Conservation (phyloP, 2,797 vertebrate genomes). For the Enteromius radiatus region DNA sequence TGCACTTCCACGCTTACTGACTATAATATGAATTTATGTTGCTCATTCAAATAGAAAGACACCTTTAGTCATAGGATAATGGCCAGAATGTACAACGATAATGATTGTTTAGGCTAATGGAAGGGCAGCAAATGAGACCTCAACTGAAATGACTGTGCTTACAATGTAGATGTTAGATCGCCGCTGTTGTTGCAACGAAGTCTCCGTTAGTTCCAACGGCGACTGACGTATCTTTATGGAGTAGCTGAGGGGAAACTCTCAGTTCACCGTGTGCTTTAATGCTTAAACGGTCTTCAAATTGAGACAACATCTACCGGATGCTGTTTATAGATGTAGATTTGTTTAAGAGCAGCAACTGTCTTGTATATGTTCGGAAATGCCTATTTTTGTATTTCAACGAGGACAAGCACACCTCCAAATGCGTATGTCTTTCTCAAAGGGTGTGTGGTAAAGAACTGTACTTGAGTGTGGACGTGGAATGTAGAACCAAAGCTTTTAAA, state of each 20-base stretch:
- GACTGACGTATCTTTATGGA: slow-evolving; percentile 42
- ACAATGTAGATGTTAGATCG: slow-evolving; percentile 57
- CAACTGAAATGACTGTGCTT: slow-evolving; percentile 61
- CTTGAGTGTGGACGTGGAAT: slow-evolving; percentile 26
- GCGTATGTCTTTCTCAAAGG: slow-evolving; percentile 53
- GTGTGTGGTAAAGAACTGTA: slow-evolving; percentile 47
- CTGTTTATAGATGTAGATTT: slow-evolving; percentile 58
- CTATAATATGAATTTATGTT: slow-evolving; percentile 79
- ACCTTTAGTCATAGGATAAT: slow-evolving; percentile 74
- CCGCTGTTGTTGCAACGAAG: slow-evolving; percentile 54
- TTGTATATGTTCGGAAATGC: slow-evolving; percentile 68
- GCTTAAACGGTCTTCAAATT: slow-evolving; percentile 39
- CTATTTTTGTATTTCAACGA: slow-evolving; percentile 80
- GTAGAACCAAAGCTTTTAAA: slow-evolving; percentile 59
- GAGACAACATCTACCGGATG: slow-evolving; percentile 41
- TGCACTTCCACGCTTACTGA: slow-evolving; percentile 82
- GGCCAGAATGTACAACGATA: slow-evolving; percentile 59
- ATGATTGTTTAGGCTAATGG: slow-evolving; percentile 60
- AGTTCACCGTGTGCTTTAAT: slow-evolving; percentile 43
- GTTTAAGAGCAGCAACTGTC: slow-evolving; percentile 62
- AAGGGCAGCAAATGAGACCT: slow-evolving; percentile 52
- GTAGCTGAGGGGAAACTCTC: slow-evolving; percentile 40
- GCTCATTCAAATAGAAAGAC: slow-evolving; percentile 74
- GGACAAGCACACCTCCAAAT: slow-evolving; percentile 80
- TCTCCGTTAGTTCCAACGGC: slow-evolving; percentile 31